These are phyloP conservation scores for Oostethus manadensis DNA, from an alignment of 2,113 vertebrate genomes.

Conservation along the genomic window DNA sequence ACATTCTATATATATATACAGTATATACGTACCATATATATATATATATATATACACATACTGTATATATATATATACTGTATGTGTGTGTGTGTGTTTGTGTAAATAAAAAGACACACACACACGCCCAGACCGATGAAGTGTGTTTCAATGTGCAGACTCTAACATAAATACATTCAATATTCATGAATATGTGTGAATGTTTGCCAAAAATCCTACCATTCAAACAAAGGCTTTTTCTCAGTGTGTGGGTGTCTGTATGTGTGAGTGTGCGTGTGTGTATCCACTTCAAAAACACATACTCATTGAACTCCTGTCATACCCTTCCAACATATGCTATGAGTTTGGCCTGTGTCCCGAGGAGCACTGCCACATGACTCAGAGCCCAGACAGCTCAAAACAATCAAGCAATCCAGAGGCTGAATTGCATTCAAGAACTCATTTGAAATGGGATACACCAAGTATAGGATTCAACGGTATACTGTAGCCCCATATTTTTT, in stretches of 20 bases:
- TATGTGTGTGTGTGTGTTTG: too few relatives aligned
- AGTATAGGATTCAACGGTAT: slow-evolving; percentile 50
- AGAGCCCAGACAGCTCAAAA: slow-evolving; percentile 61
- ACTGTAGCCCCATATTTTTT: slow-evolving; percentile 42
- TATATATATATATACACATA: too few relatives aligned
- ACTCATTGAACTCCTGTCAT: slow-evolving; percentile 65
- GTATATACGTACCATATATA: too few relatives aligned
- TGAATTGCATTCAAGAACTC: slow-evolving; percentile 45
- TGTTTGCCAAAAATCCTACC: slow-evolving; percentile 58
- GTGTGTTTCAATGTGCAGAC: slow-evolving; percentile 21
- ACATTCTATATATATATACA: too few relatives aligned
- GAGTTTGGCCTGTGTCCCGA: slow-evolving; percentile 63
- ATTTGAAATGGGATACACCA: slow-evolving; percentile 50
- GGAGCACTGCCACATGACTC: slow-evolving; percentile 62
- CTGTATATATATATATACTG: too few relatives aligned
- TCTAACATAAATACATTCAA: slow-evolving; percentile 38
- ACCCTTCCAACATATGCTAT: slow-evolving; percentile 70
- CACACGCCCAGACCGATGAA: slow-evolving; percentile 13
- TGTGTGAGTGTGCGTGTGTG: slow-evolving; percentile 41
- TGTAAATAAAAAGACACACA: too few relatives aligned
- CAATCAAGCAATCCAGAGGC: slow-evolving; percentile 56
- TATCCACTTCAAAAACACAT: slow-evolving; percentile 63
- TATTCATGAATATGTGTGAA: slow-evolving; percentile 61
- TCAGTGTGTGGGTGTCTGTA: slow-evolving; percentile 51
- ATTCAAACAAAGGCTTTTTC: slow-evolving; percentile 65